Conservation (phyloP, 1,140 invertebrate species). For the Sipha flava region DNA sequence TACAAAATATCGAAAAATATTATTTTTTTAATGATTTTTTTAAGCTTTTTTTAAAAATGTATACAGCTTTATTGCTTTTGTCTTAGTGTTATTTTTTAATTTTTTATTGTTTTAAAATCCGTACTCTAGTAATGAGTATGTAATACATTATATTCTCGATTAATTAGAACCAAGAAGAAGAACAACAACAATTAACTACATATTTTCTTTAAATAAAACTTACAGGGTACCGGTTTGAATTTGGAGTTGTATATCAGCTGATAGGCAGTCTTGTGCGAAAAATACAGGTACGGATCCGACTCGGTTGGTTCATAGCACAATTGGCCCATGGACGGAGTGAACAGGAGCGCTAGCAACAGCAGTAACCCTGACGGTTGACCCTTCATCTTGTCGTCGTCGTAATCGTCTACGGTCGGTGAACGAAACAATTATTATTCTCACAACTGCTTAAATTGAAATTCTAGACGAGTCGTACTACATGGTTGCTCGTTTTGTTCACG, state of each 20-base stretch:
- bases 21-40: no score
- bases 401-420: neutral
- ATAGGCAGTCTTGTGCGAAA: conserved; percentile 48
- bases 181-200: no score
- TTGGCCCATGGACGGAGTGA: conserved; percentile 34
- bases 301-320: conserved; percentile 45
- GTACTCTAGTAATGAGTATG: no score
- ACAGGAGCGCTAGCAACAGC: neutral
- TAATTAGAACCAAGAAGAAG: no score
- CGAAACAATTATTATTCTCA: neutral
- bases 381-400: no score
- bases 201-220: no score
- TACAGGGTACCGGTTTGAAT: conserved; percentile 44
- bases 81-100: no score
- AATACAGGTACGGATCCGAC: conserved; percentile 45
- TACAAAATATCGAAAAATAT: no score
- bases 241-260: conserved; percentile 44
- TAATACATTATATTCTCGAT: no score
- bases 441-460: neutral
- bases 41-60: no score
- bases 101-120: no score
- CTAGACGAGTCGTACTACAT: neutral
- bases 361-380: neutral
- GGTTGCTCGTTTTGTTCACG: neutral
- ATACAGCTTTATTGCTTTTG: no score